These are phyloP conservation scores for Serilophus lunatus DNA, from an alignment of 2,113 vertebrate species.

Conservation along the genomic window DNA sequence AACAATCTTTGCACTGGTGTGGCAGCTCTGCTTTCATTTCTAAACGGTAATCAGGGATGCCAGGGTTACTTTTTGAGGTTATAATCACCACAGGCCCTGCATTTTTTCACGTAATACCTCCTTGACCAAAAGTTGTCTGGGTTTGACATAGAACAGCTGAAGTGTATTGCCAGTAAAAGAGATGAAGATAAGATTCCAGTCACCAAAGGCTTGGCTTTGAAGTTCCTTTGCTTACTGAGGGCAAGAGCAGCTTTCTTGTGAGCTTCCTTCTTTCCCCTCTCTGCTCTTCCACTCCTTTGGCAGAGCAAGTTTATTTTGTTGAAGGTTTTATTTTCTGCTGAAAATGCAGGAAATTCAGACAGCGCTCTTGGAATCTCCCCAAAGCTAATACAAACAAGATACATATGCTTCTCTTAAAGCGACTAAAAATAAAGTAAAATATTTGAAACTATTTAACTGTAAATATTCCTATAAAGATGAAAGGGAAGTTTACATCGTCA, in stretches of 20 bases:
- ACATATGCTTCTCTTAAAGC: conserved; percentile 69
- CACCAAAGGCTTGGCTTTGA: conserved; percentile 25
- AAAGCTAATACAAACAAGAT: conserved; percentile 78
- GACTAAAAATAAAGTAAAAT: conserved; percentile 72
- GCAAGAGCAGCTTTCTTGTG: not conserved
- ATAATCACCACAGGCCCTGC: not conserved
- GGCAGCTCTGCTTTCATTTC: not conserved
- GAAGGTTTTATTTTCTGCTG: conserved; percentile 77
- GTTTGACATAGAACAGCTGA: not conserved
- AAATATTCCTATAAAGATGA: conserved; percentile 62
- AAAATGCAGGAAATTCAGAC: conserved; percentile 77
- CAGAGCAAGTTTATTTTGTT: conserved; percentile 58
- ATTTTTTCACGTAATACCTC: not conserved
- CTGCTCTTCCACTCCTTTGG: not conserved
- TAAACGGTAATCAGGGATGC: not conserved
- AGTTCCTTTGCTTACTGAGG: not conserved
- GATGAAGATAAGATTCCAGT: conserved; percentile 40
- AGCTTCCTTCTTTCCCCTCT: not conserved
- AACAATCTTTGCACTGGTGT: not conserved
- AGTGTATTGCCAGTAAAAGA: conserved; percentile 22
- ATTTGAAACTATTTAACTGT: conserved; percentile 65
- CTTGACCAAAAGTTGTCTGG: conserved; percentile 22
- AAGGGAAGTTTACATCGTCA: conserved; percentile 61
- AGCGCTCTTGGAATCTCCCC: conserved; percentile 72
- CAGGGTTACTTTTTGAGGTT: not conserved